Evolutionary conservation across 1,140 invertebrate species (phyloP).

Genomic region (Drosophila guanche): DNA sequence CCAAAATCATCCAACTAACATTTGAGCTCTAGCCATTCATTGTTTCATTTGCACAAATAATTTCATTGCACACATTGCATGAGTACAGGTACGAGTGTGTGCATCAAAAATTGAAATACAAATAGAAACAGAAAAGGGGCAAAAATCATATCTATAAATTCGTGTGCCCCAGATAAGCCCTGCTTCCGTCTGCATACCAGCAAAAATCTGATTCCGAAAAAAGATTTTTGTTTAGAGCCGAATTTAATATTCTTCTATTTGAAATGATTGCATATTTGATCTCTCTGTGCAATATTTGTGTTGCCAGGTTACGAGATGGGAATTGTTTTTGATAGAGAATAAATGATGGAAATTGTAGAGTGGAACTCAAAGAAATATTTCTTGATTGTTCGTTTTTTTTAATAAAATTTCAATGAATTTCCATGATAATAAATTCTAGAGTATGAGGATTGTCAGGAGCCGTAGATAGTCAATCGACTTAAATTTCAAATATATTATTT

Average conservation of each 20-base stretch:
- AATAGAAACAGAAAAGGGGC: not conserved
- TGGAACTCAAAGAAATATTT: too few species aligned
- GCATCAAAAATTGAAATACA: slow-evolving; percentile 18
- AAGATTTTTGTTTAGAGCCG: slow-evolving; percentile 31
- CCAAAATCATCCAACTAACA: slow-evolving; percentile 34
- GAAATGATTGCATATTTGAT: slow-evolving; percentile 42
- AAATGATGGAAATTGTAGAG: too few species aligned
- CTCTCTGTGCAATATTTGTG: not conserved
- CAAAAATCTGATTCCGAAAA: not conserved
- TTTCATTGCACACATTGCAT: slow-evolving; percentile 42
- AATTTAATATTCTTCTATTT: slow-evolving; percentile 39
- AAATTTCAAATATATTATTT: too few species aligned
- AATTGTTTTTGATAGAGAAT: too few species aligned
- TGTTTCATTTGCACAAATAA: slow-evolving; percentile 53
- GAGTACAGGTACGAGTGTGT: too few species aligned
- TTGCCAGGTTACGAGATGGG: too few species aligned
- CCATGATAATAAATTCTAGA: too few species aligned
- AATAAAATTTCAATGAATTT: too few species aligned
- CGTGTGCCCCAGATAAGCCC: slow-evolving; percentile 44
- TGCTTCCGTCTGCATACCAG: slow-evolving; percentile 27
- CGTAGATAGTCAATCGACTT: too few species aligned
- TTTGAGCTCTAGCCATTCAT: slow-evolving; percentile 33
- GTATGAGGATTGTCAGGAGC: too few species aligned
- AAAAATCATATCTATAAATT: slow-evolving; percentile 50
- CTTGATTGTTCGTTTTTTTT: too few species aligned